Evolutionary conservation across 2,113 vertebrate genomes (phyloP), one percentile per base, ranked within the genome.

Genomic region (Nesogale talazaci): DNA sequence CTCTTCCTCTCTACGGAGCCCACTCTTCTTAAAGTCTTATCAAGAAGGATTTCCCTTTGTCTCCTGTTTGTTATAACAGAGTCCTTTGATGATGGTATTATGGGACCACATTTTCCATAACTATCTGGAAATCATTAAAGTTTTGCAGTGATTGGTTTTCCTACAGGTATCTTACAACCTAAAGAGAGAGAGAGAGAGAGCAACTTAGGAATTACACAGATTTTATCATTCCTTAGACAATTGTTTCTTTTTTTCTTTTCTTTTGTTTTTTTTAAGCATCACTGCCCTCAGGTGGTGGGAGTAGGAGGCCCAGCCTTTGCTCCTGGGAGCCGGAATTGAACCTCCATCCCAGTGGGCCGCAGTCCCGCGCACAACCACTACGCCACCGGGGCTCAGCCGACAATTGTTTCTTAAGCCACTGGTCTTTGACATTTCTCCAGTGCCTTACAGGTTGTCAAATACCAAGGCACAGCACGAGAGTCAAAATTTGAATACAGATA

Each of bases 91-190:
- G 29, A 93, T 61, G 63, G 79, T 79, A 67, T 22, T 75, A 61
- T 8, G 14, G 5, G 31, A 72, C 78, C 70, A 19, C 27, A 11
- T 31, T 84, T 81, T 77, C 82, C 15, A 1, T 25, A 83, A 70
- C 59, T 31, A 67, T 40, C 76, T 25, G 70, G 42, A 9, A 34
- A 89, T 67, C 63, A 15, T 91, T 94, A 98, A 52, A 98, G 98
- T 90, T 97, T 97, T 3, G 98, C 98, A 56, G 97, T 81, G 65
- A 93, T 61, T 8, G 95, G 93, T 93, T 98, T 98, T 96, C 95
- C 97, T 94, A 98, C 87, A 31, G 97, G 95, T 38, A 69, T 97
- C 94, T 96, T 97, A 84, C 97, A 92, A 10, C 97, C 98, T 98
- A 80, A 74, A 27, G 25, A 20, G 63, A 65, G 22, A 65, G 0